Evolutionary conservation across 2,113 vertebrate species (phyloP).

Genomic region (Morone chrysops): DNA sequence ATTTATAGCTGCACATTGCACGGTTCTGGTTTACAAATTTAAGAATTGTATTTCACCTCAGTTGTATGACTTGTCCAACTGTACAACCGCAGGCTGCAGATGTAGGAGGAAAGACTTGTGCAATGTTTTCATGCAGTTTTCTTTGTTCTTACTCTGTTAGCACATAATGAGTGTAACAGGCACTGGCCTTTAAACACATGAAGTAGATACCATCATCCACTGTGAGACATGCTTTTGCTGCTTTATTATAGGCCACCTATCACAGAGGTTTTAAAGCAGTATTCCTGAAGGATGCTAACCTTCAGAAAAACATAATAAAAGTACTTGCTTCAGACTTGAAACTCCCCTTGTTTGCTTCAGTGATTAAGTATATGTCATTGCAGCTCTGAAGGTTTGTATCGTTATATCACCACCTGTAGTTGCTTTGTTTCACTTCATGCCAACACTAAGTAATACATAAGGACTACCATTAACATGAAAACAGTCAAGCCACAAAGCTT

Average conservation of each 20-base stretch:
- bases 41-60: not conserved
- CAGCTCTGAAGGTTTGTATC: slow-evolving; percentile 28
- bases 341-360: slow-evolving; percentile 25
- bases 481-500: slow-evolving; percentile 45
- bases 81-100: not conserved
- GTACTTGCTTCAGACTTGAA: not conserved
- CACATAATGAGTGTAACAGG: not conserved
- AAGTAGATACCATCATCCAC: not conserved
- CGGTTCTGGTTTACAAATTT: slow-evolving; percentile 12
- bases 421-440: slow-evolving; percentile 21
- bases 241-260: slow-evolving; percentile 22
- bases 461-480: slow-evolving; percentile 48
- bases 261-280: slow-evolving; percentile 15
- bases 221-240: slow-evolving; percentile 5
- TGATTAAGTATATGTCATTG: slow-evolving; percentile 26
- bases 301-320: slow-evolving; percentile 22
- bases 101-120: not conserved
- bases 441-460: slow-evolving; percentile 27
- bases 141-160: slow-evolving; percentile 39
- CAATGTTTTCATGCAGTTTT: slow-evolving; percentile 8
- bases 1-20: slow-evolving; percentile 26
- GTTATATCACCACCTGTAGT: slow-evolving; percentile 25
- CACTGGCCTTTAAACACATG: not conserved
- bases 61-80: too few species aligned
- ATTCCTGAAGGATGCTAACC: slow-evolving; percentile 8